Conservation (phyloP, 2,888 invertebrate genomes). For the Gortyna flavago region DNA sequence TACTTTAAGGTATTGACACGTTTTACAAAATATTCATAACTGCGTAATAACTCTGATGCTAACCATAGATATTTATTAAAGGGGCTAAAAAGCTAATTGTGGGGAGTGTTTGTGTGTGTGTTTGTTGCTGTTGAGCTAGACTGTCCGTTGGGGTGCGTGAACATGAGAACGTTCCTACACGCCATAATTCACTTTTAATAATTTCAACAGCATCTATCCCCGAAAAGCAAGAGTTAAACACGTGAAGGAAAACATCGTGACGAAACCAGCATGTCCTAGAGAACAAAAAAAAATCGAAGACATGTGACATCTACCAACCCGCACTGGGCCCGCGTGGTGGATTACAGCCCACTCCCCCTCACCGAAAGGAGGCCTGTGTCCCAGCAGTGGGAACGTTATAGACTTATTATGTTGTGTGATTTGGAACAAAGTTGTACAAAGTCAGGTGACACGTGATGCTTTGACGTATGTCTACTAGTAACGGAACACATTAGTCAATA, state of each 20-base stretch:
- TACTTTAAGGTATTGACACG: too few relatives aligned
- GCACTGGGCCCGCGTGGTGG: background rate
- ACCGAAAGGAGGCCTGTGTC: background rate
- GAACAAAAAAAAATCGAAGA: background rate
- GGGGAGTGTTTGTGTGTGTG: too few relatives aligned
- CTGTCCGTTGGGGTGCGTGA: too few relatives aligned
- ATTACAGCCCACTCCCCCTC: background rate
- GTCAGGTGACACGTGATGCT: background rate
- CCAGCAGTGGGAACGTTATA: background rate
- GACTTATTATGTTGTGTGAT: background rate
- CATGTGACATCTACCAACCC: background rate
- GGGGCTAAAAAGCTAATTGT: too few relatives aligned
- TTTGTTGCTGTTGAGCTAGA: too few relatives aligned
- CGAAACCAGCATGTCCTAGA: background rate
- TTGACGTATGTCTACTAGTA: background rate
- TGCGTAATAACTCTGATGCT: too few relatives aligned
- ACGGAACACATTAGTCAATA: background rate
- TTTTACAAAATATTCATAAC: too few relatives aligned
- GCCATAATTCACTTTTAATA: constrained; percentile 1
- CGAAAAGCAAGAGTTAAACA: too few relatives aligned
- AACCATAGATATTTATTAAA: too few relatives aligned
- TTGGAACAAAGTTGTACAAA: background rate
- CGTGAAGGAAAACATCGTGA: background rate
- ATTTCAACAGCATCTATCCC: background rate
- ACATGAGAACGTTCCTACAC: background rate